Percentiles rank a stretch among this genome's conserved stretches.
phyloP scores from a whole-genome alignment of 2,797 vertebrate species.

The Parauchenoglanis punctatus region DNA sequence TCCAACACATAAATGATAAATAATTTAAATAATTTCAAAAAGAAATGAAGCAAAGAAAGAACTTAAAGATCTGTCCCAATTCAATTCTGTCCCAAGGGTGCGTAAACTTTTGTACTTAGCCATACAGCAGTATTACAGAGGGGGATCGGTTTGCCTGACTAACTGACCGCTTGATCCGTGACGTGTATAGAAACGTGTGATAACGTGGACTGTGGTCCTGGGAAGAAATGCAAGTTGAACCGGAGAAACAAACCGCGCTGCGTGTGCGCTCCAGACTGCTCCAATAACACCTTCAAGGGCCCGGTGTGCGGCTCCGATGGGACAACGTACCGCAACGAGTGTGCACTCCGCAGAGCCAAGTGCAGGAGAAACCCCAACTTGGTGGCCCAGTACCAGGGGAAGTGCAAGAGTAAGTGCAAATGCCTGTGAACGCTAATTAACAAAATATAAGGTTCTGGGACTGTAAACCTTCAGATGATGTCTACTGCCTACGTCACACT shows the following conservation, averaged over 20 bases:
- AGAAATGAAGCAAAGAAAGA: neutral
- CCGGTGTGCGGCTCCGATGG: conserved; percentile 85
- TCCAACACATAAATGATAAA: neutral
- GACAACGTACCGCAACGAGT: conserved; percentile 86
- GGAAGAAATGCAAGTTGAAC: conserved; percentile 89
- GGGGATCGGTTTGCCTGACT: neutral
- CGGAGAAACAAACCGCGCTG: conserved; percentile 88
- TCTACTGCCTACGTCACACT: neutral
- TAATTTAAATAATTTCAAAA: neutral
- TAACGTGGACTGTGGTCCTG: conserved; percentile 85
- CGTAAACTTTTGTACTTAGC: neutral
- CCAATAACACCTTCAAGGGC: conserved; percentile 85
- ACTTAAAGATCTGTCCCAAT: neutral
- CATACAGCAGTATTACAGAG: neutral
- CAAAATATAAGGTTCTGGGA: neutral
- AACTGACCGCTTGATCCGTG: conserved; percentile 18
- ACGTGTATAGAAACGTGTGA: conserved; percentile 81
- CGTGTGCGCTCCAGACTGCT: conserved; percentile 87
- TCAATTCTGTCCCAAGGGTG: neutral
- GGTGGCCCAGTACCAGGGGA: conserved; percentile 86
- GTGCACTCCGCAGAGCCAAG: conserved; percentile 84
- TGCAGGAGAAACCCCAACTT: conserved; percentile 86
- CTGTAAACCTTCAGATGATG: neutral
- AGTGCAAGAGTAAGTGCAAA: conserved; percentile 84
- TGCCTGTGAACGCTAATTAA: neutral